phyloP scores from a whole-genome alignment of 2,888 invertebrate species.

The Aspidiotus rigidus region DNA sequence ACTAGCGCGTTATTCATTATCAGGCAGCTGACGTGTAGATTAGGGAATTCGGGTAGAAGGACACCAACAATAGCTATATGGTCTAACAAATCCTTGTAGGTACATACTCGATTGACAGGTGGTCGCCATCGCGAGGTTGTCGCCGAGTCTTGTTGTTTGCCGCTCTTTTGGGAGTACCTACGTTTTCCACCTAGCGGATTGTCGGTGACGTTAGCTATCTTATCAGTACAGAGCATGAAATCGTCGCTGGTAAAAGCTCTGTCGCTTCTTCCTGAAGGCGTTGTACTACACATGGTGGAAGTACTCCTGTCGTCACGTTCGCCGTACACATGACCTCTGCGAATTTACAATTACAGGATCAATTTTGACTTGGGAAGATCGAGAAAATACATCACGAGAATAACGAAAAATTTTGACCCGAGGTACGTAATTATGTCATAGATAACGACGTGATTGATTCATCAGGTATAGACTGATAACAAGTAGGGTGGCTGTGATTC shows the following conservation, averaged over 20 bases:
- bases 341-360: no score
- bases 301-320: no score
- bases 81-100: not conserved
- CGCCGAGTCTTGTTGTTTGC: not conserved
- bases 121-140: not conserved
- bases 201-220: conserved; percentile 3
- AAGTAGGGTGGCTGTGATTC: no score
- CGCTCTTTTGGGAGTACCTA: not conserved
- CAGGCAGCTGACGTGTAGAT: conserved; percentile 7
- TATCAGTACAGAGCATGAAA: conserved; percentile 1
- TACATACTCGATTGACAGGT: not conserved
- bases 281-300: no score
- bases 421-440: no score
- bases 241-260: not conserved
- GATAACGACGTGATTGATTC: no score
- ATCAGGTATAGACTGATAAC: no score
- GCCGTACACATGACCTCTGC: no score
- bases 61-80: not conserved
- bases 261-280: no score
- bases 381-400: no score
- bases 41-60: not conserved
- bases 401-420: no score
- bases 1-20: conserved; percentile 4
- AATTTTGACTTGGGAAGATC: no score
- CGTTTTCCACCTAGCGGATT: conserved; percentile 5